These are phyloP conservation scores for Salarias fasciatus DNA, from an alignment of 2,797 vertebrate genomes.

Conservation along the genomic window DNA sequence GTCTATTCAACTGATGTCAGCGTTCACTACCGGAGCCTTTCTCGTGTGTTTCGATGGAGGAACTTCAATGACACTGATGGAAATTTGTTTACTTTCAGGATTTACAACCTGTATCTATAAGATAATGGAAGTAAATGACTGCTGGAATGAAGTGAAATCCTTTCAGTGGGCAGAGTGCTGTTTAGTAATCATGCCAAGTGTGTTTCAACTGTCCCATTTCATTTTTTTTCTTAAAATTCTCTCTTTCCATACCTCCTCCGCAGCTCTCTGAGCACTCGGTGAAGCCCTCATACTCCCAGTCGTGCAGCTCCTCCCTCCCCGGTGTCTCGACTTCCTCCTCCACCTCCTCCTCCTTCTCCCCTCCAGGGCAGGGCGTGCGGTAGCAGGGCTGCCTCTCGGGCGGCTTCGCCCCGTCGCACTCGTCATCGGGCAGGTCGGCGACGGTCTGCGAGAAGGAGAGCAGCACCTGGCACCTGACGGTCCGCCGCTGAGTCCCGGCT, in stretches of 20 bases:
- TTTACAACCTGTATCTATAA: background rate
- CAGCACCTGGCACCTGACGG: constrained; percentile 92
- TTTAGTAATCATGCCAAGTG: too few species aligned
- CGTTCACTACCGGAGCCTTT: constrained; percentile 9
- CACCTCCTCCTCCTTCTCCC: constrained; percentile 76
- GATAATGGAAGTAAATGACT: too few species aligned
- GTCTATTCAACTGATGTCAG: constrained; percentile 16
- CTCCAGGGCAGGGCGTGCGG: constrained; percentile 84
- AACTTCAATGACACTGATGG: background rate
- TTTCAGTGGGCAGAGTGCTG: too few species aligned
- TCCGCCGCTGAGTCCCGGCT: constrained; percentile 86
- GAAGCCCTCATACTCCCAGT: constrained; percentile 96
- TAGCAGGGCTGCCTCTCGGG: constrained; percentile 87
- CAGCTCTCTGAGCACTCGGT: constrained; percentile 94
- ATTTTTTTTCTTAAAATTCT: background rate
- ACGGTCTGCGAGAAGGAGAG: constrained; percentile 95
- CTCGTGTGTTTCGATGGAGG: background rate
- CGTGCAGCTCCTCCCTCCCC: constrained; percentile 87
- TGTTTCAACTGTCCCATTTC: background rate
- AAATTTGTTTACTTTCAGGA: background rate
- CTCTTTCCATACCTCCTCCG: constrained; percentile 86
- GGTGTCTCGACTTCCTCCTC: constrained; percentile 33
- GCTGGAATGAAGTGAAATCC: too few species aligned
- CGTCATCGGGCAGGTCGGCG: constrained; percentile 91
- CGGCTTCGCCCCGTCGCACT: constrained; percentile 91